Base-by-base conservation (phyloP, 2,797 vertebrate genomes). In the Clamator glandarius region DNA sequence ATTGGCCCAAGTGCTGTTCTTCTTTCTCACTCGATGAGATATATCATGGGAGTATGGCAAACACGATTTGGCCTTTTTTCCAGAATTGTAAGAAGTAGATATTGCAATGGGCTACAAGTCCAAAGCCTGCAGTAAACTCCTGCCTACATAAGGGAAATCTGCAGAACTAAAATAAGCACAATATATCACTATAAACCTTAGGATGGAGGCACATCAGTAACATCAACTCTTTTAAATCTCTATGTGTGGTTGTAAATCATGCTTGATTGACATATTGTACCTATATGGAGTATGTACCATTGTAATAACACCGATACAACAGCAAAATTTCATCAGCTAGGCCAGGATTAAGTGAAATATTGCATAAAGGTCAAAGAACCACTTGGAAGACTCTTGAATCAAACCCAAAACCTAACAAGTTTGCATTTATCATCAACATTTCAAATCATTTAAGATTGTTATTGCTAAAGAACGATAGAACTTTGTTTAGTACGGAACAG, bases 1-100 rank as follows among this genome's bases (percentile, higher is more conserved):
- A 93, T 88, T 83, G 95, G 75, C 72, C 58, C 81, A 91, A 92
- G 58, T 52, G 64, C n/a, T 72, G 44, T 48, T 92, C 44, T 55
- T 63, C n/a, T 84, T 87, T 59, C 29, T 76, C 35, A 48, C 48
- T 69, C 85, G 26, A 2, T 35, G 46, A 78, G 29, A 44, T 44
- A 28, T 36, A 68, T 81, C 58, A 24, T 8, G 21, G 61, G 42
- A 92, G 12, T 4, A 20, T 0, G 2, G 69, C 39, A 81, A 39
- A 79, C 1, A 44, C 66, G 58, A 57, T 55, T 51, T 18, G 51
- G n/a, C 17, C 17, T 68, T 91, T 91, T 44, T 26, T 84, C 61
- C 41, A 72, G 29, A 54, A 55, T 6, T 51, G 58, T 44, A 54
- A 52, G 70, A 87, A 58, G 74, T 50, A 82, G 88, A 52, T 44